Evolutionary conservation across 2,113 vertebrate species (phyloP), one percentile per base, ranked within the genome.

Genomic region (Oceanodroma tethys): DNA sequence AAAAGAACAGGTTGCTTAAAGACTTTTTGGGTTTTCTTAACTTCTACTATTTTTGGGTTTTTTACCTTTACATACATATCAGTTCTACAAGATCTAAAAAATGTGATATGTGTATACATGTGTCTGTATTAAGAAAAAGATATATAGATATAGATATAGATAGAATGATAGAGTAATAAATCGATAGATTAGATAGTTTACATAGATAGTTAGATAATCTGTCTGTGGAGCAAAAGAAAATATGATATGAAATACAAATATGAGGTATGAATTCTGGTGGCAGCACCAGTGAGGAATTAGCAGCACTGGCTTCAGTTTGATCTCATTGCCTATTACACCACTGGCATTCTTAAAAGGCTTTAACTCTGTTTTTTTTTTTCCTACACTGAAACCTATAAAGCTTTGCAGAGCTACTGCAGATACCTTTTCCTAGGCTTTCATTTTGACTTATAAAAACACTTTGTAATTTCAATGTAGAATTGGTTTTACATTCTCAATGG

Each of bases 31-130:
- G 11, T 42, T 80, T 80, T 60, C 29, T 53, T n/a, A 63, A 18
- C 9, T 81, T 2, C 7, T 70, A 25, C 3, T 36, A 13, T 19
- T 82, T 86, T 52, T 2, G 10, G 2, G 0, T 0, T 1, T 22
- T 52, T 67, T 63, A 9, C 7, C 17, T 73, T 95, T 83, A 74
- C 13, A 73, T 48, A 73, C 6, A 6, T 29, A 29, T 7, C 13
- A 56, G 19, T 67, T 80, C 60, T 62, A 11, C 6, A 42, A 79
- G 15, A 66, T 38, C 23, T 17, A 27, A 70, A 66, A 59, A 48
- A 60, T 6, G 19, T 43, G 13, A 2, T 34, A 45, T 43, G 6
- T 43, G 9, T 29, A 48, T 73, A 32, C 13, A 40, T 30, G 8
- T 40, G 25, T 32, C 7, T 29, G 7, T 43, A 22, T 52, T 63